phyloP scores from a whole-genome alignment of 2,113 vertebrate species.

The Ceyx margarethae region DNA sequence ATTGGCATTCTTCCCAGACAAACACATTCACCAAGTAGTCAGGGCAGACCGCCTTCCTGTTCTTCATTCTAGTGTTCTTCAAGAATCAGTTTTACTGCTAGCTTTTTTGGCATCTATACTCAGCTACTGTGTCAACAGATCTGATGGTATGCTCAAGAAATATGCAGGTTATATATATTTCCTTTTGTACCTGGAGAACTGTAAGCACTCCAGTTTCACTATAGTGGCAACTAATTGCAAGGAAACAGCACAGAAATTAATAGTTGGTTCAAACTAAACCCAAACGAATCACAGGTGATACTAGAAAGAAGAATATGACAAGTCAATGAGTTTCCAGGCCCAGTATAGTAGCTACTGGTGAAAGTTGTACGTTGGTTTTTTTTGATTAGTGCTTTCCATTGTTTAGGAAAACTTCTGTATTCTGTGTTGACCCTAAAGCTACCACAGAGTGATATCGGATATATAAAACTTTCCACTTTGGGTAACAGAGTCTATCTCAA shows the following conservation, averaged over 20 bases:
- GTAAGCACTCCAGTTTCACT: background rate
- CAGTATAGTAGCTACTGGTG: background rate
- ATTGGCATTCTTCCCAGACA: constrained; percentile 21
- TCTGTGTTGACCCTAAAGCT: background rate
- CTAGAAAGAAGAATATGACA: background rate
- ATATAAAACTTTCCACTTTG: too few species aligned
- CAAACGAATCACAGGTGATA: background rate
- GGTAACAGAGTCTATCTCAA: too few species aligned
- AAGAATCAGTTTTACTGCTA: background rate
- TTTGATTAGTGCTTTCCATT: background rate
- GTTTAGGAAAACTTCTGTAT: background rate
- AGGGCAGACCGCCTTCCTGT: background rate
- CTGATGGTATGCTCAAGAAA: background rate
- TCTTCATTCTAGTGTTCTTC: background rate
- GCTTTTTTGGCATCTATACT: background rate
- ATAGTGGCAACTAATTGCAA: background rate
- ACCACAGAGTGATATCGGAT: too few species aligned
- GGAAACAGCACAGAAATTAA: background rate
- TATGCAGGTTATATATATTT: background rate
- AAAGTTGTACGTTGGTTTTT: background rate
- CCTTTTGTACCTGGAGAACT: background rate
- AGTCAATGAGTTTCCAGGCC: background rate
- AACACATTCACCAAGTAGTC: background rate
- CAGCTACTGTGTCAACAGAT: background rate
- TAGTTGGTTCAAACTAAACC: background rate